Base-by-base conservation (phyloP, 2,797 vertebrate genomes). In the Rallus crepitans region DNA sequence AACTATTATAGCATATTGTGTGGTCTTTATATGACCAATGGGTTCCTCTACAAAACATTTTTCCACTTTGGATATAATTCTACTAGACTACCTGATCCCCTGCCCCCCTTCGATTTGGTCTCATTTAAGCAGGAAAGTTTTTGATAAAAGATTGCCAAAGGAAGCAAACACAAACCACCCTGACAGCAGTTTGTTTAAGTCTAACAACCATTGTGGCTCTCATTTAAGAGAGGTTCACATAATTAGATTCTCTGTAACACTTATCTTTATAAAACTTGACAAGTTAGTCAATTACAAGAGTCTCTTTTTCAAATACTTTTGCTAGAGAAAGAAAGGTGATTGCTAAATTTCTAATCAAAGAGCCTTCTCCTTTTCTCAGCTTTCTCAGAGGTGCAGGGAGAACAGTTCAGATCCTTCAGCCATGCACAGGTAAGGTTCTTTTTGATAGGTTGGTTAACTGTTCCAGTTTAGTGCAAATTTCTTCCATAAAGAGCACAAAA, bases 211-310 rank as follows among this genome's bases (percentile, higher is more conserved):
- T 19, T 31, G 40, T 66, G 76, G 42, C 55, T 89, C 78, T 94
- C 53, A 6, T 90, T 93, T 69, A 45, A 81, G 64, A 96, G 82
- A 63, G 35, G 66, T 42, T 95, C 93, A 80, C 35, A 45, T 96
- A 97, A 97, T 96, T 88, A 85, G 81, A 94, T 80, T 48, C 48
- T 24, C 83, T 80, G 47, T 25, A 71, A 80, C 75, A 53, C 50
- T 80, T 76, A 31, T 52, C 90, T 88, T 83, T 79, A 92, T 53
- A 70, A 82, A 92, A 68, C 56, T 55, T 27, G 19, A 81, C 48
- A 91, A 71, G 24, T n/a, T 68, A 75, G 47, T 57, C 57, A 87
- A 75, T 82, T 91, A 70, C 80, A 57, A 24, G 40, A 50, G 63
- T 10, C 37, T 37, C 60, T 73, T 89, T 87, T 61, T 82, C 75